phyloP scores from a whole-genome alignment of 2,113 vertebrate genomes.

The Phycodurus eques region DNA sequence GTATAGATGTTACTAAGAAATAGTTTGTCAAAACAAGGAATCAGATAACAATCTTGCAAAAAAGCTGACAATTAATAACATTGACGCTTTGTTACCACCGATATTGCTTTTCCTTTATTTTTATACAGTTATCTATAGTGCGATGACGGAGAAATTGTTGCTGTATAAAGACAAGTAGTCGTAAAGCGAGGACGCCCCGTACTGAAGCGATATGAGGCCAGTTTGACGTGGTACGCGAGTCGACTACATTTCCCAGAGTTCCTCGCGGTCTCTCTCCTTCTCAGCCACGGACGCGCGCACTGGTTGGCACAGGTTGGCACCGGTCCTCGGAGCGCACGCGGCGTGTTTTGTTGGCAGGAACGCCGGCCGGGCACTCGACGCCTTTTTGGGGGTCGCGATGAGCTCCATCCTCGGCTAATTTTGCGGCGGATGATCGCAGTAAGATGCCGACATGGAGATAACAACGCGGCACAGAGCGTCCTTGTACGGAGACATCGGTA shows the following conservation, averaged over 20 bases:
- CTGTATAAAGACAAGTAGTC: no score
- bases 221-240: neutral
- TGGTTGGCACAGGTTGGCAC: neutral
- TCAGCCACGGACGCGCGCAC: neutral
- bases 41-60: no score
- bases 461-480: conserved; percentile 66
- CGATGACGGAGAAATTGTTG: no score
- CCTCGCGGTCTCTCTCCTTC: conserved; percentile 5
- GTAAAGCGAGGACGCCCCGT: no score
- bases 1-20: no score
- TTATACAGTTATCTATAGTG: no score
- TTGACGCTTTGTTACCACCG: no score
- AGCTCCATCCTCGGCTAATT: conserved; percentile 10
- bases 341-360: neutral
- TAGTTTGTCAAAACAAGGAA: no score
- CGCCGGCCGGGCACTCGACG: conserved; percentile 1
- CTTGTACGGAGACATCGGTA: conserved; percentile 78
- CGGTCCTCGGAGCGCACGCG: neutral
- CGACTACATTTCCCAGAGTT: conserved; percentile 59
- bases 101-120: no score
- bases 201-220: no score
- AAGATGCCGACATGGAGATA: conserved; percentile 59
- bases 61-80: no score
- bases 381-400: conserved; percentile 7
- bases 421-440: neutral